These are phyloP conservation scores for Ahaetulla prasina DNA, from an alignment of 2,113 vertebrate genomes.

Conservation along the genomic window DNA sequence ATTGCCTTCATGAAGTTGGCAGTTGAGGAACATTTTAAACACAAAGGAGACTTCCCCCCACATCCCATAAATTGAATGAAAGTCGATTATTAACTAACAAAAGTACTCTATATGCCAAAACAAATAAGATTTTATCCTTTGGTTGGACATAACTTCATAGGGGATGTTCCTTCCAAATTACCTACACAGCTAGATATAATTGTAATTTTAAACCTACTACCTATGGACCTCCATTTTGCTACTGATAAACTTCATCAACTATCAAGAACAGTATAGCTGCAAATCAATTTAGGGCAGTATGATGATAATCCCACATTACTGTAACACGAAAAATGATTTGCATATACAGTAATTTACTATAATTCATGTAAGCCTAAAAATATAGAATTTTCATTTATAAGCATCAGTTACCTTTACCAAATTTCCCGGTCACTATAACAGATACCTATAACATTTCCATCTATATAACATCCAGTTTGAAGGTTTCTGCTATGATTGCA, in stretches of 20 bases:
- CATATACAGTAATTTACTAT: conserved; percentile 42
- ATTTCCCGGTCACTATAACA: conserved; percentile 16
- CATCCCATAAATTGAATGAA: background rate
- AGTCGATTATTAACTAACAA: background rate
- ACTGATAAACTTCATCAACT: too few species aligned
- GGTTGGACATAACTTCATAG: background rate
- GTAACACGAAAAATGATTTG: conserved; percentile 34
- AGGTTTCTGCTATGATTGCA: background rate
- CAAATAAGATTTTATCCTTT: conserved; percentile 1
- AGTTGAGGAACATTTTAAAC: background rate
- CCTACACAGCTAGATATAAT: background rate
- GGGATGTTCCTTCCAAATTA: background rate
- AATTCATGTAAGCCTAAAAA: conserved; percentile 32
- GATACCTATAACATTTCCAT: background rate
- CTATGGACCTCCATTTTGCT: background rate
- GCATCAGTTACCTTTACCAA: conserved; percentile 10
- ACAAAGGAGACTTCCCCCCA: background rate
- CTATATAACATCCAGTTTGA: background rate
- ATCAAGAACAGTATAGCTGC: background rate
- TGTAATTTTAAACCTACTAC: background rate
- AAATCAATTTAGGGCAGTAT: background rate
- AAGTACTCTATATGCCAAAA: background rate
- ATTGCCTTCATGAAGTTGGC: background rate
- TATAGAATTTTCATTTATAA: conserved; percentile 25
- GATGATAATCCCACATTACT: conserved; percentile 13